Evolutionary conservation across 35 echinoderm and acorn worm species (phyloP).

Genomic region (Patiria miniata): DNA sequence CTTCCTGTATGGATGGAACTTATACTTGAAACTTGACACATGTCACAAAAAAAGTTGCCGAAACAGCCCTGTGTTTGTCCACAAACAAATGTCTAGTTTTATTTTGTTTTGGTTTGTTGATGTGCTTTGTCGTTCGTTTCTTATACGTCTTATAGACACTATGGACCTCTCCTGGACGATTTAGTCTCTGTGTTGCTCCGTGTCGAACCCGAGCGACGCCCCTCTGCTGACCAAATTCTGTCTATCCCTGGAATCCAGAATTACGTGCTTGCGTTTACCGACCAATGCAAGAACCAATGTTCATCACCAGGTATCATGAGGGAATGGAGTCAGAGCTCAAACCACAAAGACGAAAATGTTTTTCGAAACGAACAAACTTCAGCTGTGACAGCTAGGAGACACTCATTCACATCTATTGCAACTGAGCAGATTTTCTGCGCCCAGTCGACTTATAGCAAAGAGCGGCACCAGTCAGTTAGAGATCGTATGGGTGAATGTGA

Average conservation of each 20-base stretch:
- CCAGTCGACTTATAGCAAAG: too few relatives aligned
- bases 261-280: constrained; percentile 44
- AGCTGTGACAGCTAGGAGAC: constrained; percentile 6
- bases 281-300: constrained; percentile 17
- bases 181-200: constrained; percentile 74
- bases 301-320: background rate
- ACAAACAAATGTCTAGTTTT: too few relatives aligned
- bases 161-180: constrained; percentile 64
- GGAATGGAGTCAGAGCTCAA: background rate
- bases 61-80: too few relatives aligned
- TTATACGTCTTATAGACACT: constrained; percentile 49
- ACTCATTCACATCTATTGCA: background rate
- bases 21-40: too few relatives aligned
- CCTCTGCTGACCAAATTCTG: constrained; percentile 72
- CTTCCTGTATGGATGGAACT: too few relatives aligned
- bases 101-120: too few relatives aligned
- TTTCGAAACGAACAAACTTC: too few relatives aligned
- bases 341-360: background rate
- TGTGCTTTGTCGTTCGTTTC: background rate
- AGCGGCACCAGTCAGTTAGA: too few relatives aligned
- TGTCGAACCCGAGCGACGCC: constrained; percentile 64
- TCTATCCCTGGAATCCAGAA: constrained; percentile 34
- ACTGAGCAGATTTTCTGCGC: background rate
- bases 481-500: too few relatives aligned
- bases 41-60: too few relatives aligned